Conservation (phyloP, 1,140 invertebrate species). For the Adelges cooleyi region DNA sequence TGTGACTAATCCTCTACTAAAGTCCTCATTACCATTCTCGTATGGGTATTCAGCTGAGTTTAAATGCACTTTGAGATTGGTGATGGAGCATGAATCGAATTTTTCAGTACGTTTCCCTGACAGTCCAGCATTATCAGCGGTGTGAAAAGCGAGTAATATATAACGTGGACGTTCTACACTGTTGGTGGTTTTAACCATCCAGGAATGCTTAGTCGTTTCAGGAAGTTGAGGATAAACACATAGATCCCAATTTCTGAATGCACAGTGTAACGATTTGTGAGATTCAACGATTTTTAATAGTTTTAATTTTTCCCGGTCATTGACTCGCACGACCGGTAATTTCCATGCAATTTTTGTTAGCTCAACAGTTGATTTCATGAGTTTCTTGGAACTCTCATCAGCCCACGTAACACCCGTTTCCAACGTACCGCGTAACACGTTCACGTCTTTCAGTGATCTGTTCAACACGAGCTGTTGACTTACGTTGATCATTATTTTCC, state of each 20-base stretch:
- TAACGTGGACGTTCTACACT: conserved; percentile 35
- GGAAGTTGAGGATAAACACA: conserved; percentile 2
- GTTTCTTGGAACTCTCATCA: not conserved
- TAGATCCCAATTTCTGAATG: conserved; percentile 37
- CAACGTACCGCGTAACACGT: not conserved
- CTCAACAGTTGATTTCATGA: not conserved
- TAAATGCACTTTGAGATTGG: conserved; percentile 35
- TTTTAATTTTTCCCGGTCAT: conserved; percentile 30
- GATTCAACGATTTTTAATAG: conserved; percentile 31
- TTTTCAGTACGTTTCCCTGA: not conserved
- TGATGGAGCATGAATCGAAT: conserved; percentile 34
- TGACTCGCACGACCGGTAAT: conserved; percentile 32
- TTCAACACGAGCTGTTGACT: conserved; percentile 41
- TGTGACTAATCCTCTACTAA: not conserved
- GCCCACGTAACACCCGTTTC: conserved; percentile 2
- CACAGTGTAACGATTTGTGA: conserved; percentile 33
- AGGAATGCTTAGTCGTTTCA: conserved; percentile 32
- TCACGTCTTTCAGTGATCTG: conserved; percentile 35
- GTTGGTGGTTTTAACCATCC: conserved; percentile 35
- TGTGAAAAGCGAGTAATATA: conserved; percentile 34
- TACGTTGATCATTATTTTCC: conserved; percentile 39
- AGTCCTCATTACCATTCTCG: conserved; percentile 35
- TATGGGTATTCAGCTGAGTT: conserved; percentile 36
- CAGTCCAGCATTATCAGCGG: not conserved
- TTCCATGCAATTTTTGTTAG: conserved; percentile 35